A percentile compares a stretch with the other conserved stretches of the same genome.
These are phyloP conservation scores for Eurosta solidaginis DNA, from an alignment of 1,140 invertebrate genomes.

Conservation along the genomic window DNA sequence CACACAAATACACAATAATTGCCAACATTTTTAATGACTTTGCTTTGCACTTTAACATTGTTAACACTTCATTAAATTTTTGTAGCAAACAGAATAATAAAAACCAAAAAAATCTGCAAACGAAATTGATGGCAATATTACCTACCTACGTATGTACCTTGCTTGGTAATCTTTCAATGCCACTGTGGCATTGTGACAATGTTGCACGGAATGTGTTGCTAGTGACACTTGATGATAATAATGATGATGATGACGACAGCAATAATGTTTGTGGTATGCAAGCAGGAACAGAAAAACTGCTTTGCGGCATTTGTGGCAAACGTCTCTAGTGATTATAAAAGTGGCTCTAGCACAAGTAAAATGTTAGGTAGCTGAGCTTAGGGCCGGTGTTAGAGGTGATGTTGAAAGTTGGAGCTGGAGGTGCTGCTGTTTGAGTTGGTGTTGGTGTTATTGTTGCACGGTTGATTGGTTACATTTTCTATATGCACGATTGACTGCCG, in stretches of 20 bases:
- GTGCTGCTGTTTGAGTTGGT: background rate
- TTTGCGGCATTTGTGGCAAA: slow-evolving; percentile 11
- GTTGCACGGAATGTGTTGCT: background rate
- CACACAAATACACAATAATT: background rate
- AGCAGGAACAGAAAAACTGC: slow-evolving; percentile 1
- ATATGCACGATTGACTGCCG: slow-evolving; percentile 2
- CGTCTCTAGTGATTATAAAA: slow-evolving; percentile 9
- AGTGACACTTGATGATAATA: background rate
- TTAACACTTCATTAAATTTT: slow-evolving; percentile 19
- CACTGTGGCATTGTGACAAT: slow-evolving; percentile 21
- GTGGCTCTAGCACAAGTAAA: too few species aligned
- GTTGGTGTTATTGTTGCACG: background rate
- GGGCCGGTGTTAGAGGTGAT: too few species aligned
- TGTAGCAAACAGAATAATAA: background rate
- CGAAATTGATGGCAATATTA: slow-evolving; percentile 17
- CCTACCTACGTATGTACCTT: too few species aligned
- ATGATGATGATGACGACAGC: background rate
- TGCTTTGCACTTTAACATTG: slow-evolving; percentile 16
- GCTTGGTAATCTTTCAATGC: slow-evolving; percentile 26
- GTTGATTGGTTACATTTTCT: background rate
- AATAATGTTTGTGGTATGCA: slow-evolving; percentile 12
- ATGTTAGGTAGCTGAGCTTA: too few species aligned
- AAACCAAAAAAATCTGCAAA: background rate
- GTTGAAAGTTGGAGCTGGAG: too few species aligned
- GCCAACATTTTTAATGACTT: slow-evolving; percentile 18